A percentile compares a stretch with the other conserved stretches of the same genome.
phyloP scores from a whole-genome alignment of 2,888 invertebrate genomes.

The Rhogogaster chlorosoma region DNA sequence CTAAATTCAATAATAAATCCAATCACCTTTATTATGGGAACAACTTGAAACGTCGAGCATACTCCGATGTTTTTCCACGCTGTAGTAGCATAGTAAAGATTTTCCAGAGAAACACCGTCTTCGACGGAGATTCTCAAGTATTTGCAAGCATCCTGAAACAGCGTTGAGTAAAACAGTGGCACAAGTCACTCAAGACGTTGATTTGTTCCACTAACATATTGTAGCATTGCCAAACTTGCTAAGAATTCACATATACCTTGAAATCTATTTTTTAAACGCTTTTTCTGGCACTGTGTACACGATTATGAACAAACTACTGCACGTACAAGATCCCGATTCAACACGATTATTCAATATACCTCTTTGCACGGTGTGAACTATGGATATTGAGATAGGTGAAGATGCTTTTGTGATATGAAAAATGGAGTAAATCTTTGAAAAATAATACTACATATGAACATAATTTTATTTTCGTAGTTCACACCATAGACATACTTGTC shows the following conservation, averaged over 20 bases:
- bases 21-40: constrained; percentile 77
- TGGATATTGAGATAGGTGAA: neutral
- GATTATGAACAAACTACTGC: neutral
- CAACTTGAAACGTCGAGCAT: constrained; percentile 80
- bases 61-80: constrained; percentile 82
- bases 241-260: neutral
- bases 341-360: neutral
- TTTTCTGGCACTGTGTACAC: neutral
- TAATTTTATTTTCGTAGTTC: neutral
- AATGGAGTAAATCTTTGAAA: neutral
- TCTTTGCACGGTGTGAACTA: neutral
- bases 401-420: neutral
- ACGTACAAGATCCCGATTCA: neutral
- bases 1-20: neutral
- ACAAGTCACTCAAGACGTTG: constrained; percentile 27
- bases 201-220: neutral
- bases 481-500: neutral
- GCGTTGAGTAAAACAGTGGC: constrained; percentile 49
- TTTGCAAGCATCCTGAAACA: constrained; percentile 78
- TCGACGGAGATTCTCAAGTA: constrained; percentile 73
- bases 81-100: constrained; percentile 83
- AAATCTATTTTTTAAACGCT: neutral
- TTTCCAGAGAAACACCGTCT: constrained; percentile 76
- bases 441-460: neutral
- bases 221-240: neutral